Conservation (phyloP, 1,140 invertebrate species). For the Drosophila arizonae region DNA sequence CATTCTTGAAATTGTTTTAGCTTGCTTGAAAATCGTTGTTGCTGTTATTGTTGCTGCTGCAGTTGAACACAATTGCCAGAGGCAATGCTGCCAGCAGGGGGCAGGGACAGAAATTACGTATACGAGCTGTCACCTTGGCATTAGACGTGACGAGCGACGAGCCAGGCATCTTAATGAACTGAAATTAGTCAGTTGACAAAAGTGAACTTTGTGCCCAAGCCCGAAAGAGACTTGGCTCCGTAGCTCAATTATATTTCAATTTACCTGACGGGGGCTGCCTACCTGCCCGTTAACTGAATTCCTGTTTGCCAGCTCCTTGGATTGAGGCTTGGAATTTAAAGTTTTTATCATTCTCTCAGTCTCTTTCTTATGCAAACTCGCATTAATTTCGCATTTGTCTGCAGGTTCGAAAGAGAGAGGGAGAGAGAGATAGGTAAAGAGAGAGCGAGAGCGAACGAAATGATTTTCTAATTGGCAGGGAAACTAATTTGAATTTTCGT, state of each 20-base stretch:
- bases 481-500: conserved; percentile 78
- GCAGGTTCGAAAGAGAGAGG: conserved; percentile 12
- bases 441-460: conserved; percentile 1
- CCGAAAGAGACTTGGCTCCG: conserved; percentile 12
- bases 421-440: neutral
- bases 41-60: conserved; percentile 4
- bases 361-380: conserved; percentile 43
- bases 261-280: conserved; percentile 55
- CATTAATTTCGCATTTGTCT: conserved; percentile 67
- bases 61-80: conserved; percentile 12
- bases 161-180: conserved; percentile 52
- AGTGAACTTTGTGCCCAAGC: conserved; percentile 17
- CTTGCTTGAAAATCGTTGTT: conserved; percentile 16
- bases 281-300: neutral
- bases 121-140: conserved; percentile 72
- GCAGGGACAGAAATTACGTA: conserved; percentile 58
- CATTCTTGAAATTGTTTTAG: conserved; percentile 30
- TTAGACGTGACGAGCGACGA: conserved; percentile 24
- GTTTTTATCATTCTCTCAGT: conserved; percentile 16
- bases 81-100: conserved; percentile 7
- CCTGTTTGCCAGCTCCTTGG: neutral
- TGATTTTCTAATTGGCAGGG: conserved; percentile 60
- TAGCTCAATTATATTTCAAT: conserved; percentile 80
- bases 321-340: conserved; percentile 41
- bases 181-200: conserved; percentile 54